Evolutionary conservation across 2,113 vertebrate species (phyloP), one percentile per base, ranked within the genome.

Genomic region (Rhinopithecus roxellana): DNA sequence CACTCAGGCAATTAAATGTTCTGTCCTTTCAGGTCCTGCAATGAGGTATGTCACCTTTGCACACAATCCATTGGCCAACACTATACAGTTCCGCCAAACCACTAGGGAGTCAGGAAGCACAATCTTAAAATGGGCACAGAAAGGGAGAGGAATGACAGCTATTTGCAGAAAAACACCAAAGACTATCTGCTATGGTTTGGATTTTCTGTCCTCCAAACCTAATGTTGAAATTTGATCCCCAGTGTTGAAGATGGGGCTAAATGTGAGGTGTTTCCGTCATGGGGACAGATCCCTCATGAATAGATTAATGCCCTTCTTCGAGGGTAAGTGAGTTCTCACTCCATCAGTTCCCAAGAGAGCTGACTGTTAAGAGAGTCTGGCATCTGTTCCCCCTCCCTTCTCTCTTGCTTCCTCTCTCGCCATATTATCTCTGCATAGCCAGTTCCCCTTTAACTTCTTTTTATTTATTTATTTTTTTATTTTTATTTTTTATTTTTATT

Each of bases 21-120:
- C 45, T 97, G 17, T 35, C 43, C 80, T 86, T 95, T 35, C 27
- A 87, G 74, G 9, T 6, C 45, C 55, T 90, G 61, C 93, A 83
- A 83, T 92, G 22, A 97, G 30, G 16, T 52, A 78, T 82, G 23
- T 83, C 43, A 89, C 74, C 83, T 93, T 70, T 95, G 40, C 11
- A 92, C 38, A 93, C 13, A 95, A 79, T 12, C 14, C n/a, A 50
- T 48, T 61, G 38, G 6, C 25, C 59, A 86, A 95, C 92, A 79
- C 43, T 70, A 91, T 64, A 81, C 25, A 79, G 1, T 87, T 89
- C 59, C 25, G 43, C 20, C n/a, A 97, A 97, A 89, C 23, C 30
- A 89, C 48, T 45, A 69, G 9, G 12, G 50, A 59, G 1, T 43
- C 30, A 93, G 17, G 38, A 92, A 91, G 6, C 48, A 89, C 25